Percentiles rank a stretch among this genome's conserved stretches.
Evolutionary conservation across 2,888 invertebrate species (phyloP).

Genomic region (Troides helena): DNA sequence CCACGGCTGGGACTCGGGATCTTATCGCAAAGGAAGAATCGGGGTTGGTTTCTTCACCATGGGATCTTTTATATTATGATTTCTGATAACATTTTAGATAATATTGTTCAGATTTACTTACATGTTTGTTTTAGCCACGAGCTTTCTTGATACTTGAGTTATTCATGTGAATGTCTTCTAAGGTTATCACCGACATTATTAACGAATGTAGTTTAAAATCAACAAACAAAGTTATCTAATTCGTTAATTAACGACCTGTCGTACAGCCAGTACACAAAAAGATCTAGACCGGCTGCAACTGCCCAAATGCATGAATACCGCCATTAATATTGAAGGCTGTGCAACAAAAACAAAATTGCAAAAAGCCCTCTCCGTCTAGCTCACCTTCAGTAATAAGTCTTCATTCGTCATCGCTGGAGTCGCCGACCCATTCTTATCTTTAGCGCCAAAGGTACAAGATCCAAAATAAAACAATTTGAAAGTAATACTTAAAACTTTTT

Average conservation of each 20-base stretch:
- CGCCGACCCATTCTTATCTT: conserved; percentile 22
- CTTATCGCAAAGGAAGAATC: too few relatives aligned
- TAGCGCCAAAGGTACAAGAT: conserved; percentile 12
- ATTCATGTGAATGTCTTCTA: too few relatives aligned
- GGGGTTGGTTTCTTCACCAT: too few relatives aligned
- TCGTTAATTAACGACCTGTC: neutral
- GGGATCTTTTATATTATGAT: too few relatives aligned
- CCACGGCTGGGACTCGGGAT: too few relatives aligned
- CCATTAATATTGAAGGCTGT: conserved; percentile 28
- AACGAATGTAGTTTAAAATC: too few relatives aligned
- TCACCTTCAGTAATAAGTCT: conserved; percentile 47
- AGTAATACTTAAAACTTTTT: neutral
- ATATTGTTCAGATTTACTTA: too few relatives aligned
- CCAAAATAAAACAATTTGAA: conserved; percentile 22
- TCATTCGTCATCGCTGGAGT: conserved; percentile 35
- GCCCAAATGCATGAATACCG: conserved; percentile 23
- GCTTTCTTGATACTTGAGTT: too few relatives aligned
- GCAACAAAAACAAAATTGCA: conserved; percentile 33
- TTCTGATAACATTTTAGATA: too few relatives aligned
- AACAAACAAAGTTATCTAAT: too few relatives aligned
- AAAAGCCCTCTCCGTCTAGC: conserved; percentile 44
- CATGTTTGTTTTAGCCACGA: too few relatives aligned
- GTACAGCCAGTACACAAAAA: neutral
- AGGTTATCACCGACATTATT: too few relatives aligned
- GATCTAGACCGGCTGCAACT: conserved; percentile 23